Evolutionary conservation across 2,797 vertebrate genomes (phyloP).

Genomic region (Pseudopleuronectes americanus): DNA sequence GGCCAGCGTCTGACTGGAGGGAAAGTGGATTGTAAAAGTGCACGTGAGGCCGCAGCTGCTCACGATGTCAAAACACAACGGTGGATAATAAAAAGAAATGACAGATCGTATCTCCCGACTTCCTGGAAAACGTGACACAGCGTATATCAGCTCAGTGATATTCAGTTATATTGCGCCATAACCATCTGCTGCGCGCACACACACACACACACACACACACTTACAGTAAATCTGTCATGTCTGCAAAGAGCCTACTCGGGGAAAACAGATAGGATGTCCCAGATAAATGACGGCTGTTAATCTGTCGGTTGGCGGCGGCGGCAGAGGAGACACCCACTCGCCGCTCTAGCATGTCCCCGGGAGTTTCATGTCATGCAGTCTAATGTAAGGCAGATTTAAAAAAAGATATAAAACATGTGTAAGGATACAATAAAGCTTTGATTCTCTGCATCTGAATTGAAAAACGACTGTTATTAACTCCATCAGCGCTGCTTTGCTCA

Average conservation of each 20-base stretch:
- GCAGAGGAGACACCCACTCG: conserved; percentile 21
- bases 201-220: conserved; percentile 2
- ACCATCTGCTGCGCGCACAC: conserved; percentile 37
- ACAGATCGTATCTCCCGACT: conserved; percentile 28
- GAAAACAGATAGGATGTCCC: conserved; percentile 48
- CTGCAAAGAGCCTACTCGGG: conserved; percentile 38
- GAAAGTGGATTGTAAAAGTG: conserved; percentile 23
- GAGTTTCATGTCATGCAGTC: conserved; percentile 48
- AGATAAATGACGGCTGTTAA: conserved; percentile 55
- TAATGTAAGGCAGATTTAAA: conserved; percentile 41
- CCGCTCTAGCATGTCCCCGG: conserved; percentile 23
- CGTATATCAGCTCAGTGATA: conserved; percentile 24
- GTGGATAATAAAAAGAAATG: conserved; percentile 25
- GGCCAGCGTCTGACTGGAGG: conserved; percentile 12
- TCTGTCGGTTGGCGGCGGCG: conserved; percentile 34
- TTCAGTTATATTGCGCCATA: conserved; percentile 28
- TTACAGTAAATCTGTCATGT: conserved; percentile 17
- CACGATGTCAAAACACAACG: conserved; percentile 15
- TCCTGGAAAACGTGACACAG: conserved; percentile 14
- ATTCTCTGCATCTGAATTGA: conserved; percentile 1
- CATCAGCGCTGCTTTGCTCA: not conserved
- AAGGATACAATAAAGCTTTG: conserved; percentile 3
- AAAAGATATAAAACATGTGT: not conserved
- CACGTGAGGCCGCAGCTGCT: not conserved
- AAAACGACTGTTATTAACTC: not conserved